Conservation (phyloP, 2,888 invertebrate species). For the Candidula unifasciata region DNA sequence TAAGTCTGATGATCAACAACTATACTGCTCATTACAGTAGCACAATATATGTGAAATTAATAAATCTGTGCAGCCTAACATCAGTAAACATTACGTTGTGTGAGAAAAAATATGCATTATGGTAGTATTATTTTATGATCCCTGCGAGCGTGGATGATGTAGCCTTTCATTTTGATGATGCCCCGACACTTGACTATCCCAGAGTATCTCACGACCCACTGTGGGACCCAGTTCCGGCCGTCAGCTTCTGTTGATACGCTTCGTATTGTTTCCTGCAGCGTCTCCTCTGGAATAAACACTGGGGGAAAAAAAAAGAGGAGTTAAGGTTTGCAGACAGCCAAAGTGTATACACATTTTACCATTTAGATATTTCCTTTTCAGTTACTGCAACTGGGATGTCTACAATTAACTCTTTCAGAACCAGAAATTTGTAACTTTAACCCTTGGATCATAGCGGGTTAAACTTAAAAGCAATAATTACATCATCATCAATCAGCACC, state of each 20-base stretch:
- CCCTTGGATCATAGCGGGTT: too few relatives aligned
- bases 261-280: slow-evolving; percentile 72
- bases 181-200: slow-evolving; percentile 93
- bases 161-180: slow-evolving; percentile 93
- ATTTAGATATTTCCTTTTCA: too few relatives aligned
- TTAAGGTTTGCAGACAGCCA: neutral
- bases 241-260: slow-evolving; percentile 82
- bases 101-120: slow-evolving; percentile 7
- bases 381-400: too few relatives aligned
- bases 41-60: too few relatives aligned
- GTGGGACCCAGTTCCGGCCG: slow-evolving; percentile 79
- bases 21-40: too few relatives aligned
- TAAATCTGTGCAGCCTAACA: too few relatives aligned
- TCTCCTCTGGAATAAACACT: slow-evolving; percentile 48
- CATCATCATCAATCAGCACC: too few relatives aligned
- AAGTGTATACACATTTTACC: neutral
- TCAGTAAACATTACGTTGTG: too few relatives aligned
- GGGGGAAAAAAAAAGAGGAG: neutral
- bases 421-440: too few relatives aligned
- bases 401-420: too few relatives aligned
- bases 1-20: too few relatives aligned
- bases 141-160: slow-evolving; percentile 80
- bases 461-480: too few relatives aligned
- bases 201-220: slow-evolving; percentile 81
- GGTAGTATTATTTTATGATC: slow-evolving; percentile 58